Evolutionary conservation across 2,888 invertebrate species (phyloP), one percentile per base, ranked within the genome.

Genomic region (Apodemia duryi): DNA sequence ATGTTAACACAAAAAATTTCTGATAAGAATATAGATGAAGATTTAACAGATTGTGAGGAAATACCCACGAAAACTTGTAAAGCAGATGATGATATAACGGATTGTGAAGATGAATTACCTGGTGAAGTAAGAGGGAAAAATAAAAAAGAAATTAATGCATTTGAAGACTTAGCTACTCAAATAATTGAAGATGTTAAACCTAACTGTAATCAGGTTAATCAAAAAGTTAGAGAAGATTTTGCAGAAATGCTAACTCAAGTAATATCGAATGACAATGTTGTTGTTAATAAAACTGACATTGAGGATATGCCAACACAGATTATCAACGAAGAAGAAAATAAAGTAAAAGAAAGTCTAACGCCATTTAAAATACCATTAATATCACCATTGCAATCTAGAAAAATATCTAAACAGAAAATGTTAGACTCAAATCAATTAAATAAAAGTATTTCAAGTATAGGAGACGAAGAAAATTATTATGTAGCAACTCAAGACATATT

Each of bases 401-500:
- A 86, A 81, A 73, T 77, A 46, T 35, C n/a, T 10, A 73, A 76
- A 32, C 57, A 57, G 29, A 57, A 57, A 57, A 2, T 32, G 11
- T 6, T 28, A 11, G 32, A 32, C 29, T 11, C 57, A 70, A 63
- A 13, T 61, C 32, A 52, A 38, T 32, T 28, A 62, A 67, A 52
- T 65, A 51, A 68, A 66, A 52, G 66, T 57, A 4, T 67, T 70
- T 38, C 28, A 51, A 49, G 54, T 61, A 2, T 52, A 54, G 54
- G 64, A 41, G 68, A 70, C 1, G 71, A 72, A 10, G 77, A 81
- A 61, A 75, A 81, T 29, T 82, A 82, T 67, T 89, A 84, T 74
- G 73, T 75, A 51, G 77, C 79, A 7, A 91, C 91, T 7, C 91
- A 91, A 78, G 88, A 91, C 32, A 73, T 91, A 68, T 74, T 77